A percentile compares a stretch with the other conserved stretches of the same genome.
Conservation (phyloP, 2,797 vertebrate genomes). For the Poecile montanus region DNA sequence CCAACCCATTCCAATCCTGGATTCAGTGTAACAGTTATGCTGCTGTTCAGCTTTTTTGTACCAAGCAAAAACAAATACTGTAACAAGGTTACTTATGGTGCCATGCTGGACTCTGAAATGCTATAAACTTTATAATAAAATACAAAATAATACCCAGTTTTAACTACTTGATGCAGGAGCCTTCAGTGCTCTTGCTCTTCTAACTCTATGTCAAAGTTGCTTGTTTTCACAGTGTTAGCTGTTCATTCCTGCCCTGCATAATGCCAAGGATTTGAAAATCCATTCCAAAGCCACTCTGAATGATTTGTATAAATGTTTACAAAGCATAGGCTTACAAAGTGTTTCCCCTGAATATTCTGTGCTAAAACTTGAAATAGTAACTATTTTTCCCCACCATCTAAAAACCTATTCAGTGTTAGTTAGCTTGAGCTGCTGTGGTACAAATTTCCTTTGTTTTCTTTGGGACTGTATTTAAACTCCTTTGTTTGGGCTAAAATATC, state of each 20-base stretch:
- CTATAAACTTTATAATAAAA: constrained; percentile 47
- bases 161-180: constrained; percentile 14
- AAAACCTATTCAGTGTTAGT: neutral
- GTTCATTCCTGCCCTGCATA: neutral
- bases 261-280: neutral
- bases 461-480: neutral
- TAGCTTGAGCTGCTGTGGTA: constrained; percentile 11
- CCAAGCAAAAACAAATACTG: neutral
- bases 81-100: neutral
- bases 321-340: neutral
- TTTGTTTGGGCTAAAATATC: constrained; percentile 6
- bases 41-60: constrained; percentile 34
- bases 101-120: constrained; percentile 36
- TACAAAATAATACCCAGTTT: constrained; percentile 24
- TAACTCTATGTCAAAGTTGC: neutral
- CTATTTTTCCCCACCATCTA: neutral
- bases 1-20: neutral
- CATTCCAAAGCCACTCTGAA: neutral
- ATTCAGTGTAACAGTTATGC: neutral
- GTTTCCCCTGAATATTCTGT: constrained; percentile 1
- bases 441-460: neutral
- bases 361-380: neutral
- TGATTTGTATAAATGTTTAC: neutral
- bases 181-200: neutral
- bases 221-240: constrained; percentile 11